A percentile compares a stretch with the other conserved stretches of the same genome.
Evolutionary conservation across 2,113 vertebrate genomes (phyloP).

Genomic region (Rhipidura dahli): DNA sequence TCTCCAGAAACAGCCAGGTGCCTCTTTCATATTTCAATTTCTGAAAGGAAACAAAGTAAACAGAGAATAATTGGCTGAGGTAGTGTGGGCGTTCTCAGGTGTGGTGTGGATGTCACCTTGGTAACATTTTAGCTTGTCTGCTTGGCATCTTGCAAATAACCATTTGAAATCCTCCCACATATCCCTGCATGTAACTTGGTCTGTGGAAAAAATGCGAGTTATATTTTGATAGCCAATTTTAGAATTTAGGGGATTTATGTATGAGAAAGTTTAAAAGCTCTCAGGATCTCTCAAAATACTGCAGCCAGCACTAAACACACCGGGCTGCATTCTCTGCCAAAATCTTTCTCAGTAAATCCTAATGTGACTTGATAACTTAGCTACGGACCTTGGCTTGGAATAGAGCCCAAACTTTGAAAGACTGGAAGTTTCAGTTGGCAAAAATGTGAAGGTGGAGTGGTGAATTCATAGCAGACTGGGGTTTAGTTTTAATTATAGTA

Average conservation of each 20-base stretch:
- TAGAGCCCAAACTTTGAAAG: conserved; percentile 24
- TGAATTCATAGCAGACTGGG: neutral
- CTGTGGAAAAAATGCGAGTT: conserved; percentile 10
- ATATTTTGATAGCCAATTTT: conserved; percentile 29
- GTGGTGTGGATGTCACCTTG: neutral
- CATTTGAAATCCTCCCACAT: neutral
- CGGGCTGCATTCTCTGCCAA: conserved; percentile 4
- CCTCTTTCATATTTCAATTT: neutral
- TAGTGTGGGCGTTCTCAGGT: neutral
- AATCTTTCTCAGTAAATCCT: conserved; percentile 49
- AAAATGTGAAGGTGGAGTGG: neutral
- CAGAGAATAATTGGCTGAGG: neutral
- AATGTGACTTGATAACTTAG: conserved; percentile 50
- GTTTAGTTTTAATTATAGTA: neutral
- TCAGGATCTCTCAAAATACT: conserved; percentile 30
- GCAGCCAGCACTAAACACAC: conserved; percentile 16
- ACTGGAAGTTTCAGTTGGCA: conserved; percentile 29
- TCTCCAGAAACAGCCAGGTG: neutral
- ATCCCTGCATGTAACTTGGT: neutral
- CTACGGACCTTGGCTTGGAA: conserved; percentile 18
- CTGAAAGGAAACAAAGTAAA: neutral
- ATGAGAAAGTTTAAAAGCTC: conserved; percentile 40
- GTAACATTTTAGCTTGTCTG: neutral
- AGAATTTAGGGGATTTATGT: neutral
- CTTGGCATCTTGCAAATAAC: neutral